Base-by-base conservation (phyloP, 2,113 vertebrate genomes). In the Zootoca vivipara region DNA sequence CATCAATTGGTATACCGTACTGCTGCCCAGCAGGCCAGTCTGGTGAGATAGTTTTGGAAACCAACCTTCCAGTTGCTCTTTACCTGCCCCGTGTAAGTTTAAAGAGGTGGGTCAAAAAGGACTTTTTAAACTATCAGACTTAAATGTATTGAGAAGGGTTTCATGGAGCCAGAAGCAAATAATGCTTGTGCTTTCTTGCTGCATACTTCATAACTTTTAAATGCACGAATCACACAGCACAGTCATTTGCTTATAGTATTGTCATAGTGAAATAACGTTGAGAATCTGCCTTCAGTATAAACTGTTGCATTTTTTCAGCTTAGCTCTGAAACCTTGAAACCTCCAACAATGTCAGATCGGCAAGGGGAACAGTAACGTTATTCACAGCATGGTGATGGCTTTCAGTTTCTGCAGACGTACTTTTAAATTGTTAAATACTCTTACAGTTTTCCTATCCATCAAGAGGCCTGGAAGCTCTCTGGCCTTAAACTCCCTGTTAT, bases 341-440 rank as follows among this genome's bases (percentile, higher is more conserved):
- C 56, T 90, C 90, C 38, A 20, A 89, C 69, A 83, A 65, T 56
- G 52, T 62, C 35, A 89, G 87, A 86, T 5, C 70, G 67, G 4
- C 81, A 82, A 73, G 86, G 86, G 83, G 52, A 82, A 91, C 85
- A 82, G 80, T 88, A 88, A 88, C 20, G 30, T 79, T 85, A 92
- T 94, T 94, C 87, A 94, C 81, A 93, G 82, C 35, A 85, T 91
- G 38, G 77, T 69, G 72, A 67, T 69, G 93, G 87, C 80, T 91
- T 95, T 94, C 88, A 94, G 88, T 89, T 89, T 84, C 91, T 93
- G 87, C 86, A 87, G 83, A 73, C 67, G 87, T 94, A 89, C 58
- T 88, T 93, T 95, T 85, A 91, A 93, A 95, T 94, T 92, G 90
- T 94, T 96, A 85, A 93, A 88, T 93, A 91, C 70, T 62, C 78